These are phyloP conservation scores for Polymixis flavicincta DNA, from an alignment of 2,888 invertebrate genomes.

Conservation along the genomic window DNA sequence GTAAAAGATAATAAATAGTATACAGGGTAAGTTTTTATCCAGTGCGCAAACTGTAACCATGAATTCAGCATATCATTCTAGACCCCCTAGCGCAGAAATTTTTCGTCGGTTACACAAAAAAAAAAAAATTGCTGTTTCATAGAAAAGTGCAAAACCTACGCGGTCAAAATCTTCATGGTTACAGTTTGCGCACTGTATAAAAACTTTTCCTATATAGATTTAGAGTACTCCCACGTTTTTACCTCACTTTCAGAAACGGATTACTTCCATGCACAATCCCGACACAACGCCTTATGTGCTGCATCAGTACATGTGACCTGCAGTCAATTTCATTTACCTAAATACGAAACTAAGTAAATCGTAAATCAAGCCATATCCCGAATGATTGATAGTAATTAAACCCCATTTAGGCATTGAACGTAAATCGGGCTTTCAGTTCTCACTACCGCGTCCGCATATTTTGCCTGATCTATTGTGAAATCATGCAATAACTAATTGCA, in stretches of 20 bases:
- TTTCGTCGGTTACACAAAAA: no score
- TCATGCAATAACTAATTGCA: constrained; percentile 61
- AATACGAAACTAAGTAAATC: constrained; percentile 31
- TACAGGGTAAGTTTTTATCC: no score
- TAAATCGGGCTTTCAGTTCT: constrained; percentile 57
- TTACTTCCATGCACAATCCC: background rate
- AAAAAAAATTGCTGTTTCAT: no score
- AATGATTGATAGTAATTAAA: constrained; percentile 68
- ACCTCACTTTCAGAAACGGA: background rate
- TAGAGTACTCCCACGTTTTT: background rate
- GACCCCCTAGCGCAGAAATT: no score
- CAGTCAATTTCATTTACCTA: constrained; percentile 19
- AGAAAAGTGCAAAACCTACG: no score
- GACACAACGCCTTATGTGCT: background rate
- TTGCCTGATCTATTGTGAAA: constrained; percentile 58
- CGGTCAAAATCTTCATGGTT: no score
- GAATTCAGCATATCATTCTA: no score
- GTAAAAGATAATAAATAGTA: no score
- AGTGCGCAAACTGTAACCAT: no score
- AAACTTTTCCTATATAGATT: no score
- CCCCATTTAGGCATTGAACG: constrained; percentile 61
- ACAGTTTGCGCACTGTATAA: no score
- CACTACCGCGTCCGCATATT: constrained; percentile 36
- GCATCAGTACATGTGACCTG: background rate
- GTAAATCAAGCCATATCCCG: constrained; percentile 42